Conservation (phyloP, 2,888 invertebrate species). For the Rhogogaster chlorosoma region DNA sequence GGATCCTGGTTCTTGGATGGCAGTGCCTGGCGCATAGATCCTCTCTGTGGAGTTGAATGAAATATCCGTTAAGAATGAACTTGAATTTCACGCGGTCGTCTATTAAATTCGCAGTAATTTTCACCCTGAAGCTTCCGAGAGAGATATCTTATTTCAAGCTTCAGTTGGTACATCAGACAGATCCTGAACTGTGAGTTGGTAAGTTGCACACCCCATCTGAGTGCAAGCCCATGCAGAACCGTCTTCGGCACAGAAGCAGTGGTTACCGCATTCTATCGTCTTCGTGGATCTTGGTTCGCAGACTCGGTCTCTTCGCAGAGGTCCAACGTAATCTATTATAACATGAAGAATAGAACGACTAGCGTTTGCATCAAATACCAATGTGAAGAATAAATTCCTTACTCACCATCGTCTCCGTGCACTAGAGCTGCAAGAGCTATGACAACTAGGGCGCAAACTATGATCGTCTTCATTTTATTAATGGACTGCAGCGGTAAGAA, state of each 20-base stretch:
- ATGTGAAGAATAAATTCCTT: background rate
- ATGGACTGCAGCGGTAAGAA: background rate
- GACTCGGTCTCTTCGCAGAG: background rate
- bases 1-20: background rate
- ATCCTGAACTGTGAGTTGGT: background rate
- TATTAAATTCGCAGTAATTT: background rate
- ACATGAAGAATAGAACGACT: too few relatives aligned
- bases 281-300: background rate
- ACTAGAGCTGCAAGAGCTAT: background rate
- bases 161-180: background rate
- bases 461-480: background rate
- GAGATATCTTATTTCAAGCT: background rate
- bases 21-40: background rate
- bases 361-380: too few relatives aligned
- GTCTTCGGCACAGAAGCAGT: slow-evolving; percentile 47
- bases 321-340: too few relatives aligned
- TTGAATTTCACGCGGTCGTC: background rate
- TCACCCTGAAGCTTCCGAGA: background rate
- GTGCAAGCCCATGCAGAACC: slow-evolving; percentile 60
- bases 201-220: background rate
- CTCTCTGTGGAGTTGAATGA: background rate
- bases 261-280: background rate
- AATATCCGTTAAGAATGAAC: background rate
- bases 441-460: background rate
- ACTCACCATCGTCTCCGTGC: background rate